These are phyloP conservation scores for Zaprionus gabonicus DNA, from an alignment of 1,140 invertebrate species.

Conservation along the genomic window DNA sequence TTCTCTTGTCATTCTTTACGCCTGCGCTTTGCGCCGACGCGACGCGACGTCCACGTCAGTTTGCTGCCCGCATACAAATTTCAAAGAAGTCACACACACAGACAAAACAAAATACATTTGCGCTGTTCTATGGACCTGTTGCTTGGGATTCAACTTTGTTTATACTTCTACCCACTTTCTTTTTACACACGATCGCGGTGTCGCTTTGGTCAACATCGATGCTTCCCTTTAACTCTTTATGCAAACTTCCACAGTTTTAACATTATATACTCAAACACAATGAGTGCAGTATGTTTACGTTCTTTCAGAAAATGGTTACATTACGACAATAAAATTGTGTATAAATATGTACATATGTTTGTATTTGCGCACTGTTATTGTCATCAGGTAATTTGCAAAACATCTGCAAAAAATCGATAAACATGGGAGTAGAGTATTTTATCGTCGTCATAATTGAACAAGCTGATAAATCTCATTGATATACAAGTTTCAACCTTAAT, in stretches of 20 bases:
- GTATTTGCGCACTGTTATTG: background rate
- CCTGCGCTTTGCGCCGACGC: conserved; percentile 56
- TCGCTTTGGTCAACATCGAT: conserved; percentile 41
- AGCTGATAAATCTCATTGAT: background rate
- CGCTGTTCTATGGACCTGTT: conserved; percentile 51
- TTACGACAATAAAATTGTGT: background rate
- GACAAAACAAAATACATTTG: conserved; percentile 14
- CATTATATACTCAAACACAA: too few relatives aligned
- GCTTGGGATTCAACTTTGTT: conserved; percentile 64
- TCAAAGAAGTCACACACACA: conserved; percentile 12
- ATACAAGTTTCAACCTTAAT: conserved; percentile 12
- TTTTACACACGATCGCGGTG: conserved; percentile 56
- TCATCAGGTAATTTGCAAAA: conserved; percentile 3
- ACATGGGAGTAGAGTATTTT: conserved; percentile 23
- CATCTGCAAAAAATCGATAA: background rate
- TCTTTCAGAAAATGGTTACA: background rate
- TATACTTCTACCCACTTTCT: conserved; percentile 80
- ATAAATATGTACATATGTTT: background rate
- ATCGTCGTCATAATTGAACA: background rate
- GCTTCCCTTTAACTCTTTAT: conserved; percentile 48
- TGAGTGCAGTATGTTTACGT: background rate
- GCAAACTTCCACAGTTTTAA: conserved; percentile 36
- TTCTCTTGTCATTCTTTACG: conserved; percentile 62
- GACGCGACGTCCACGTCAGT: conserved; percentile 61
- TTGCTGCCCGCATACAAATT: conserved; percentile 53